Base-by-base conservation (phyloP, 92 coral and sea anemone genomes). In the Zoanthus sansibaricus region DNA sequence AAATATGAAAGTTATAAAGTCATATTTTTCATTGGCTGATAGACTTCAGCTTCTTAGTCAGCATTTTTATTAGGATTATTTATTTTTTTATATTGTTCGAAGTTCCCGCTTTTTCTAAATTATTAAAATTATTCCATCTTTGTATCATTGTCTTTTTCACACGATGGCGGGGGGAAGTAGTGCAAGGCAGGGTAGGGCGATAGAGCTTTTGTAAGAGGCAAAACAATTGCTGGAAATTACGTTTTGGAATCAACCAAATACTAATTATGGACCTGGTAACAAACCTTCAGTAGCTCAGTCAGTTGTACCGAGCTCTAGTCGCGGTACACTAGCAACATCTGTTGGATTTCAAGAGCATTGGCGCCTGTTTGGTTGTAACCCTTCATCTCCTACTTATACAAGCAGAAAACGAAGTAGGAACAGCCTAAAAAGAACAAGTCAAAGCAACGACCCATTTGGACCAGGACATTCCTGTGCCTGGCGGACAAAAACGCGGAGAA, bases 81-180 rank as follows among this genome's bases (percentile, higher is more conserved):
- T n/a, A n/a, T n/a, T n/a, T n/a, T n/a, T n/a, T n/a, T n/a, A n/a
- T n/a, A n/a, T n/a, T 71, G 32, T 70, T 73, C 33, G 31, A 7
- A 10, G 87, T 83, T 83, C 87, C 87, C 75, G 79, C 87, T 46
- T 9, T 83, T 83, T 83, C 79, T 83, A 83, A 83, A 44, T 83
- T 83, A 83, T 83, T 83, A 83, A 71, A 83, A 71, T 83, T 71
- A 83, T 83, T 83, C 87, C 87, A 83, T 9, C 87, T 70, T 72
- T 72, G 76, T 11, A 1, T 4, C 70, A 1, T 80, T 80, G 75
- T 61, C 42, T 14, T 83, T 47, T 83, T 83, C 78, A 71, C 87
- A 83, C 87, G 78, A 83, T 83, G 87, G 87, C 79, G 87, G 87
- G 71, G 79, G 79, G 87, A 83, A 45, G 87, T 83, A 68, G 87